Conservation (phyloP, 2,113 vertebrate species). For the Engraulis encrasicolus region DNA sequence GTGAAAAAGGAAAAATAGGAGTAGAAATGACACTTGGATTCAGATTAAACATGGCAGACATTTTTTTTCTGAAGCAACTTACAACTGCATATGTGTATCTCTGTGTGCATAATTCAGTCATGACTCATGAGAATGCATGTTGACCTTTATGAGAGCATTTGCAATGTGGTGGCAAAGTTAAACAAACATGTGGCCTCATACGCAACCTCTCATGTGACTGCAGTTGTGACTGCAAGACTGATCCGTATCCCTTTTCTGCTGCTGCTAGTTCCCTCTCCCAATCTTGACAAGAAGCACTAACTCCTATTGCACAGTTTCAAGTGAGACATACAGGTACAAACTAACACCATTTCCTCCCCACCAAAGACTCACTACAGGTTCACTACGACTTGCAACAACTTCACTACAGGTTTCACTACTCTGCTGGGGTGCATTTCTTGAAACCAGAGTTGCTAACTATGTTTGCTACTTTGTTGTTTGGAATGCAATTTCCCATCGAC, state of each 20-base stretch:
- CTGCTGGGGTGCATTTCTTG: too few species aligned
- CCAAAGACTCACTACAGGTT: too few species aligned
- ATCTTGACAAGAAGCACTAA: not conserved
- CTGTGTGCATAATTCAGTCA: too few species aligned
- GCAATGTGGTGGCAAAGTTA: not conserved
- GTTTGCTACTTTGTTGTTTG: too few species aligned
- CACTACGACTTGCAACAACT: too few species aligned
- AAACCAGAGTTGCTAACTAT: too few species aligned
- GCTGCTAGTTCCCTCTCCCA: slow-evolving; percentile 5
- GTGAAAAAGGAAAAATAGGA: slow-evolving; percentile 21
- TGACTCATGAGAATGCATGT: not conserved
- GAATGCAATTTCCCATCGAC: too few species aligned
- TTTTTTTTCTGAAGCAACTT: too few species aligned
- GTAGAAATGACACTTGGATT: slow-evolving; percentile 25
- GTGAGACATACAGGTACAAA: not conserved
- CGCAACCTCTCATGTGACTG: slow-evolving; percentile 22
- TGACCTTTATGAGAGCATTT: not conserved
- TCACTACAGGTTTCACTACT: too few species aligned
- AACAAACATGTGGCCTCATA: not conserved
- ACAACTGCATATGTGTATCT: too few species aligned
- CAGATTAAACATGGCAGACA: too few species aligned
- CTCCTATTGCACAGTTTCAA: not conserved
- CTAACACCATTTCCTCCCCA: not conserved
- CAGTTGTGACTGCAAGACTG: slow-evolving; percentile 13
- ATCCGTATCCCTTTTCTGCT: not conserved